These are phyloP conservation scores for Miniopterus natalensis DNA, from an alignment of 2,113 vertebrate genomes.

Conservation along the genomic window DNA sequence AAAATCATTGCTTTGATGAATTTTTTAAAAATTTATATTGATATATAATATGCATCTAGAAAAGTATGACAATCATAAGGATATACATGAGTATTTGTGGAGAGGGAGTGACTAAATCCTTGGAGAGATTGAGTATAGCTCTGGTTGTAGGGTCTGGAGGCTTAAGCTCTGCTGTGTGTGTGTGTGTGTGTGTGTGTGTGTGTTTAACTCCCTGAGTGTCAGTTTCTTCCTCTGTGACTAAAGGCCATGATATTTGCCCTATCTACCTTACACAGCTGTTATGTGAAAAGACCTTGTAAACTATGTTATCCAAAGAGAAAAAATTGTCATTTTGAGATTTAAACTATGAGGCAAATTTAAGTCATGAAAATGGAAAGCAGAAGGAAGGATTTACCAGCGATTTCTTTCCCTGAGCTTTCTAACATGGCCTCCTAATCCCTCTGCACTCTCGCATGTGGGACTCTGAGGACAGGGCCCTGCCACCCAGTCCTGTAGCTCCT, in stretches of 20 bases:
- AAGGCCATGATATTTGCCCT: neutral
- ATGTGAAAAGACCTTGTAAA: neutral
- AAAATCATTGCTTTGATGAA: slow-evolving; percentile 30
- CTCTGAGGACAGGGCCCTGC: neutral
- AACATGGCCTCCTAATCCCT: neutral
- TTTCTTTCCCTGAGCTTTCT: slow-evolving; percentile 27
- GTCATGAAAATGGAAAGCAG: slow-evolving; percentile 29
- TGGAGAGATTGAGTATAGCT: neutral
- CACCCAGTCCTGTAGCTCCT: neutral
- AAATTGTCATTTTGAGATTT: slow-evolving; percentile 24
- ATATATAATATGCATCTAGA: neutral
- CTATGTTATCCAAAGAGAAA: neutral
- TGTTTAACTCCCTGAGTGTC: neutral
- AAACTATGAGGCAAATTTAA: slow-evolving; percentile 44
- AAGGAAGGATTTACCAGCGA: neutral
- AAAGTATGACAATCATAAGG: neutral
- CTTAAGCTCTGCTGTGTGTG: neutral
- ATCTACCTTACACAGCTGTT: neutral
- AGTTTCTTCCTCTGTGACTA: slow-evolving; percentile 44
- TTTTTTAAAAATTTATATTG: slow-evolving; percentile 43
- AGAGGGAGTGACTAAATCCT: neutral
- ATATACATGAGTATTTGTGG: neutral
- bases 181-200: neutral
- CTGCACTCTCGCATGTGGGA: neutral
- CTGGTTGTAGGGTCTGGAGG: neutral